Evolutionary conservation across 2,888 invertebrate genomes (phyloP), one percentile per base, ranked within the genome.

Genomic region (Xestia c-nigrum): DNA sequence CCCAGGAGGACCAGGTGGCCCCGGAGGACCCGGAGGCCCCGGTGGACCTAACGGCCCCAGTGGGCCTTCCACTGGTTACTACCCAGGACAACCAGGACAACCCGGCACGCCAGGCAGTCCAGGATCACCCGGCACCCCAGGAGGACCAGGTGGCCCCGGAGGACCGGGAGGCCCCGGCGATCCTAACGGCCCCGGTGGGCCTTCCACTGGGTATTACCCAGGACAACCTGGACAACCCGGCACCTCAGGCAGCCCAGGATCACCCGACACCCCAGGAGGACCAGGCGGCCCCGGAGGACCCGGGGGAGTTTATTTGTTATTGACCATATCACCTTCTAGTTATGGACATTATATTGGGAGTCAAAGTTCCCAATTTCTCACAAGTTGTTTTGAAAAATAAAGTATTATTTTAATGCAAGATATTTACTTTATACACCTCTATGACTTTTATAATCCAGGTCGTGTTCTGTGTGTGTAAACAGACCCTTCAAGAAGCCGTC

Each of bases 101-200:
- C 50, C 50, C 50, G 50, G 19, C 50, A 50, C 6, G 4, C 89
- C 92, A 6, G 92, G 93, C 38, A 70, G 70, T 63, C 81, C 73
- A 78, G 85, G 85, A 74, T 71, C 81, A 19, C 89, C 91, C 4
- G 91, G 92, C 19, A 72, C 85, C 7, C 89, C 91, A 21, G 89
- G 89, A 59, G 86, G 87, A 3, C 73, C 83, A 0, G 87, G 90
- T 1, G 72, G 76, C n/a, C 90, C 86, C 24, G 90, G 90, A 68
- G 77, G 84, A 16, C 47, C 47, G 5, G 47, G 47, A 47, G 47
- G 47, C 38, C 2, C 87, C 87, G 65, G 85, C 0, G 31, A 3
- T 31, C 31, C 66, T 0, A 52, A 55, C 5, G 80, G 84, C 74
- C 72, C 89, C 14, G 85, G 86, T 31, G 90, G 90, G n/a, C 91